These are phyloP conservation scores for Drosophila cardini DNA, from an alignment of 1,140 invertebrate genomes.

Conservation along the genomic window DNA sequence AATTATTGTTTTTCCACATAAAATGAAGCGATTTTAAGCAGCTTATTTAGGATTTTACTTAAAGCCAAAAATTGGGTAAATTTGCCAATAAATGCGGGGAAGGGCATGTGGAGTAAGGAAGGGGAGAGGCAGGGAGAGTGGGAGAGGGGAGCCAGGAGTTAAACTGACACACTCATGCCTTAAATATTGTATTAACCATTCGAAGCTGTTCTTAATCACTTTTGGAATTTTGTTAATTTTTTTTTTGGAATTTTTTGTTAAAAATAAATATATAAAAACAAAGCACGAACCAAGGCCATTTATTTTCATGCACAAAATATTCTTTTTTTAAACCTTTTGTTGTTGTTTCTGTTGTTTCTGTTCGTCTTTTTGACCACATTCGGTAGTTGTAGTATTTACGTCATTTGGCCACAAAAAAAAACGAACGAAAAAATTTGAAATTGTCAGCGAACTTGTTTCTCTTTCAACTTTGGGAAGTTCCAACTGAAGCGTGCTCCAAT, in stretches of 20 bases:
- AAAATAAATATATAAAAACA: constrained; percentile 11
- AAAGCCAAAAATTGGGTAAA: constrained; percentile 19
- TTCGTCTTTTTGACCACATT: constrained; percentile 21
- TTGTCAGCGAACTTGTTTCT: constrained; percentile 59
- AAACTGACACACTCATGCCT: constrained; percentile 15
- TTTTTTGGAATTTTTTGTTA: constrained; percentile 19
- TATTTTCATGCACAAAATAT: constrained; percentile 70
- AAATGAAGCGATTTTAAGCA: constrained; percentile 26
- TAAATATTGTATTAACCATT: constrained; percentile 11
- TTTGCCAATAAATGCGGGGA: not conserved
- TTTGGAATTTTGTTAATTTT: constrained; percentile 19
- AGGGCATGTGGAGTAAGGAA: too few relatives aligned
- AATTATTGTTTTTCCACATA: constrained; percentile 27
- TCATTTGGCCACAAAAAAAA: constrained; percentile 51
- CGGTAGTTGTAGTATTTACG: constrained; percentile 59
- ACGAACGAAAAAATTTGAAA: constrained; percentile 28
- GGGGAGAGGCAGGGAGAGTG: not conserved
- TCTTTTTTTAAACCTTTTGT: constrained; percentile 68
- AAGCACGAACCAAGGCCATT: constrained; percentile 58
- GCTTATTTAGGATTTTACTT: constrained; percentile 49
- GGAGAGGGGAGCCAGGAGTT: too few relatives aligned
- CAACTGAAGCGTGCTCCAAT: constrained; percentile 49
- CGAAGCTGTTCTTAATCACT: constrained; percentile 26
- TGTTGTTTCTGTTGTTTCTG: too few relatives aligned
- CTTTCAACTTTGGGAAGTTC: constrained; percentile 60